phyloP scores from a whole-genome alignment of 2,113 vertebrate species.

The Alethe castanea region DNA sequence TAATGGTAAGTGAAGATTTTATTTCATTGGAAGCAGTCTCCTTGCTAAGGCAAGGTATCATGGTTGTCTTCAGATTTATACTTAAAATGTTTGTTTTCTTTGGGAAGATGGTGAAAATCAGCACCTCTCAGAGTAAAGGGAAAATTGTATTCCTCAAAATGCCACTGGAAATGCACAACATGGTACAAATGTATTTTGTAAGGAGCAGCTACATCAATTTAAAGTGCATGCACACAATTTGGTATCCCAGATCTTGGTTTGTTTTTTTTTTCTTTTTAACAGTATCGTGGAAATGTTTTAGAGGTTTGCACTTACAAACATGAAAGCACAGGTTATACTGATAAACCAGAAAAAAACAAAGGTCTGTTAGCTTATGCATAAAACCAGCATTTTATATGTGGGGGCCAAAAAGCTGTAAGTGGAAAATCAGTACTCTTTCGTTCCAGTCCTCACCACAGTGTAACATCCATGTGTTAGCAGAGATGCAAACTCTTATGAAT shows the following conservation, averaged over 20 bases:
- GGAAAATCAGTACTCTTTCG: not conserved
- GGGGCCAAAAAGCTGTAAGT: not conserved
- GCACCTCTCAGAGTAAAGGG: conserved; percentile 48
- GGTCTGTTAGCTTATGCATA: not conserved
- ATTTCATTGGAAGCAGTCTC: conserved; percentile 40
- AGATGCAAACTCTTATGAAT: not conserved
- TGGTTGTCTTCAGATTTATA: conserved; percentile 35
- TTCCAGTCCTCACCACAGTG: not conserved
- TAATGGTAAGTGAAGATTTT: conserved; percentile 42
- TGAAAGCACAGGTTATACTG: not conserved
- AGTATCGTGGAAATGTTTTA: not conserved
- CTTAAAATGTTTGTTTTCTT: conserved; percentile 59
- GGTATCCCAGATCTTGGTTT: not conserved
- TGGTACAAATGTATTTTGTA: conserved; percentile 26
- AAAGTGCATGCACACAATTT: conserved; percentile 19
- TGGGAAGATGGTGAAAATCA: conserved; percentile 33
- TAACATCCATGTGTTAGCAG: not conserved
- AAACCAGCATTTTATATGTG: not conserved
- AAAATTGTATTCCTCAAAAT: conserved; percentile 55
- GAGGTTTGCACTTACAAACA: not conserved
- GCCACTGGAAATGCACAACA: conserved; percentile 50
- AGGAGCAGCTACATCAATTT: conserved; percentile 44
- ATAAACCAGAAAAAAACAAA: not conserved
- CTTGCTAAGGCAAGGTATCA: conserved; percentile 42
- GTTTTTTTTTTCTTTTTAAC: conserved; percentile 16